Base-by-base conservation (phyloP, 2,888 invertebrate genomes). In the Microplitis manilae region DNA sequence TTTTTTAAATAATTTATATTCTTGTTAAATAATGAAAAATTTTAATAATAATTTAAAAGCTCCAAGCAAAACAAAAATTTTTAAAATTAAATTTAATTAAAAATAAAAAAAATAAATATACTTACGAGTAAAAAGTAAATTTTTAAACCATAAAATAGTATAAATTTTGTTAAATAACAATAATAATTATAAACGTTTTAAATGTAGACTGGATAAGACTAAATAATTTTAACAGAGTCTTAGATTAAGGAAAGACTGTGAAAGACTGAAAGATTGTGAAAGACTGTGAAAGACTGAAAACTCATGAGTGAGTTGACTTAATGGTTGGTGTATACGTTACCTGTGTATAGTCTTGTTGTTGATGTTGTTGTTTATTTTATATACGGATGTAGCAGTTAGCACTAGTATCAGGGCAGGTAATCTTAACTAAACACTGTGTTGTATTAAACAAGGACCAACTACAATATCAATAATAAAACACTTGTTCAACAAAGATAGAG, bases 401-500 rank as follows among this genome's bases (percentile, higher is more conserved):
- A 13, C 5, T 13, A 50, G 30, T 30, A 30, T 30, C 50, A 50
- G 13, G 9, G 13, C 50, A 50, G 50, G 50, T 50, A 50, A 13
- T 50, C 13, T 50, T 50, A 50, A 50, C 50, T 50, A 50, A 50
- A 30, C 30, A 30, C 30, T 30, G 30, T 30, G 30, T 30, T 30
- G 30, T 30, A 30, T 30, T 30, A 30, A 30, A 50, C 50, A 50
- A 50, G 50, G 50, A 50, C 9, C 13, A 13, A 50, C 13, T 50
- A 50, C 13, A 13, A 13, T 50, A 13, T 8, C 13, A 50, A 50
- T 13, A 50, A 13, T 60, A 60, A 13, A 60, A 15, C 62, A 64
- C 8, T 64, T 15, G 62, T 20, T 6, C 8, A 64, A 64, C 62
- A 64, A 65, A 65, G 73, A 20, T 6, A 62, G 15, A 73, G 30